Base-by-base conservation (phyloP, 2,113 vertebrate genomes). In the Gadus macrocephalus region DNA sequence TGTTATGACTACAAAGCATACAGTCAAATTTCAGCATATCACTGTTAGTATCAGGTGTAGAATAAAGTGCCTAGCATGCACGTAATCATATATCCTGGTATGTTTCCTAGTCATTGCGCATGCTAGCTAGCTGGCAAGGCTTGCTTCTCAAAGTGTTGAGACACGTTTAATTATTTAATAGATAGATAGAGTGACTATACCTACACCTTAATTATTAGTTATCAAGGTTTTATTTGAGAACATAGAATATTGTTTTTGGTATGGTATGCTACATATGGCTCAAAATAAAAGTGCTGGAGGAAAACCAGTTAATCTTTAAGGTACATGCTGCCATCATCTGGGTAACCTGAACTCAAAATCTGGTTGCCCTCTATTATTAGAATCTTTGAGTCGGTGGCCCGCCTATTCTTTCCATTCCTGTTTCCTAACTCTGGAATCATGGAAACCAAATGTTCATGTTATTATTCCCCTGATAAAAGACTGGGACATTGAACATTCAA, bases 21-120 rank as follows among this genome's bases (percentile, higher is more conserved):
- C 60, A 53, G 72, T 67, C 64, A 61, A 68, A 66, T 61, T 62
- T 72, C 70, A 64, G 78, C 80, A 78, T 72, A 31, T 84, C 80
- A 77, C 8, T 49, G 38, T 49, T 49, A 49, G 42, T 14, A 49
- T 49, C 42, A 14, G 42, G 42, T 49, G 8, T 49, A 35, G 31
- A 5, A 35, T 14, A 49, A 11, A 49, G 38, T 49, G 42, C 42
- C 42, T 49, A 49, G 8, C 8, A 49, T 49, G 42, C 42, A 49
- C 42, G 42, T 49, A 49, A 49, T 14, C 42, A 49, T 49, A 49
- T 7, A 49, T 14, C 42, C 42, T 14, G 42, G 42, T 49, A 49
- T 49, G 42, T 49, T 14, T 49, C 42, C 42, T 49, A 49, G 42
- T 14, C 8, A 14, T 9, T 49, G 11, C 42, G 8, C 2, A 49